A percentile compares a stretch with the other conserved stretches of the same genome.
Evolutionary conservation across 1,140 invertebrate genomes (phyloP).

Genomic region (Theocolax elegans): DNA sequence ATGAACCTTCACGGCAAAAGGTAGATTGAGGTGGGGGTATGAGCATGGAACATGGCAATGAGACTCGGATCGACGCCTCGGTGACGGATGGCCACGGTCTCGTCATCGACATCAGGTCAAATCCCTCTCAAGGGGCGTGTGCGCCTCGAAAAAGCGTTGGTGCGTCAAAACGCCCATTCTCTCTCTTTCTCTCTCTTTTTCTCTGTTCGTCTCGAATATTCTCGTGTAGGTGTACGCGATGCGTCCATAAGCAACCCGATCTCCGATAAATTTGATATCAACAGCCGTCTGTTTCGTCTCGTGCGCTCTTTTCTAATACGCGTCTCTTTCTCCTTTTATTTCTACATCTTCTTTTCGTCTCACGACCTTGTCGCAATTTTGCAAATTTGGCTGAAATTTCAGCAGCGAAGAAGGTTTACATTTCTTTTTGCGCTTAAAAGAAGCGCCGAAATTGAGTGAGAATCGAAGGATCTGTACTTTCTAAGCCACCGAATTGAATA

Average conservation of each 20-base stretch:
- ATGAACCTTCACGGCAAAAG: too few relatives aligned
- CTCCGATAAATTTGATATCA: slow-evolving; percentile 65
- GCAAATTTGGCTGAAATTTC: slow-evolving; percentile 59
- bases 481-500: neutral
- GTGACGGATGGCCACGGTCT: neutral
- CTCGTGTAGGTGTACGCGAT: slow-evolving; percentile 47
- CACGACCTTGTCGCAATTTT: slow-evolving; percentile 38
- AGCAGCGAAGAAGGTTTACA: slow-evolving; percentile 41
- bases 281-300: slow-evolving; percentile 47
- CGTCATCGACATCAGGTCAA: neutral
- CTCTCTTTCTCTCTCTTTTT: neutral
- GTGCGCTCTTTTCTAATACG: neutral
- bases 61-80: slow-evolving; percentile 12
- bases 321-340: neutral
- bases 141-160: slow-evolving; percentile 47
- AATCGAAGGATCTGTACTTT: neutral
- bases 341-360: slow-evolving; percentile 15
- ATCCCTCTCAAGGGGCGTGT: neutral
- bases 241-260: slow-evolving; percentile 52
- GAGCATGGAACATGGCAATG: slow-evolving; percentile 13
- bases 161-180: slow-evolving; percentile 54
- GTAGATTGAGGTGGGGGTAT: too few relatives aligned
- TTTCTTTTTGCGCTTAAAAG: neutral
- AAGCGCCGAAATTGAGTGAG: neutral
- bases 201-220: too few relatives aligned